Evolutionary conservation across 2,888 invertebrate species (phyloP).

Genomic region (Incurvaria masculella): DNA sequence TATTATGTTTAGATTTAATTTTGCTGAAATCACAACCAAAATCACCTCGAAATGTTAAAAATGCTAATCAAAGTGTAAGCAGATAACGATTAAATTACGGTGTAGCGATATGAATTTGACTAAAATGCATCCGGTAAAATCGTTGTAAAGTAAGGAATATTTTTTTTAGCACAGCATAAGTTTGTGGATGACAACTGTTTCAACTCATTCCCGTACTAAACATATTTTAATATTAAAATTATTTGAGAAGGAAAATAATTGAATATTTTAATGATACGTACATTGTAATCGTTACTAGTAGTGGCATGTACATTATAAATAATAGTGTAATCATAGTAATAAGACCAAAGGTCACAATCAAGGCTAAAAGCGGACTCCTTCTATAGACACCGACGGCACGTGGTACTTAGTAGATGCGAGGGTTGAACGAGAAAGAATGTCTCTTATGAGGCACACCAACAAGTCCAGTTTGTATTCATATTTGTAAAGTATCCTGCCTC

Average conservation of each 20-base stretch:
- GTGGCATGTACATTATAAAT: neutral
- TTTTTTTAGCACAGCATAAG: too few species aligned
- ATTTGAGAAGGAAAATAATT: neutral
- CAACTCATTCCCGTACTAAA: too few species aligned
- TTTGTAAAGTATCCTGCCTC: too few species aligned
- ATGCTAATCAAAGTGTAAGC: too few species aligned
- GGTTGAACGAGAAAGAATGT: conserved; percentile 48
- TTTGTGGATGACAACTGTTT: too few species aligned
- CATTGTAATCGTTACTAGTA: neutral
- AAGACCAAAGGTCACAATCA: neutral
- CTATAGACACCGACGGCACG: neutral
- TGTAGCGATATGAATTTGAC: too few species aligned
- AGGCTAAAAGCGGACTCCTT: neutral
- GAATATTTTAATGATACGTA: neutral
- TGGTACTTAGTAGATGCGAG: conserved; percentile 28
- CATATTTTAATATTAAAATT: too few species aligned
- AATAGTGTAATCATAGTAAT: conserved; percentile 3
- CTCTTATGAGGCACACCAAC: conserved; percentile 28
- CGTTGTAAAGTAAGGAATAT: too few species aligned
- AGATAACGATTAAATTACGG: too few species aligned
- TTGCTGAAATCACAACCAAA: too few species aligned
- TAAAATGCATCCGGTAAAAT: too few species aligned
- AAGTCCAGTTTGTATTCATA: neutral
- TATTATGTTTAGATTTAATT: too few species aligned
- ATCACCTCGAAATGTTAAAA: neutral